Conservation (phyloP, 2,113 vertebrate species). For the Lophura nycthemera region DNA sequence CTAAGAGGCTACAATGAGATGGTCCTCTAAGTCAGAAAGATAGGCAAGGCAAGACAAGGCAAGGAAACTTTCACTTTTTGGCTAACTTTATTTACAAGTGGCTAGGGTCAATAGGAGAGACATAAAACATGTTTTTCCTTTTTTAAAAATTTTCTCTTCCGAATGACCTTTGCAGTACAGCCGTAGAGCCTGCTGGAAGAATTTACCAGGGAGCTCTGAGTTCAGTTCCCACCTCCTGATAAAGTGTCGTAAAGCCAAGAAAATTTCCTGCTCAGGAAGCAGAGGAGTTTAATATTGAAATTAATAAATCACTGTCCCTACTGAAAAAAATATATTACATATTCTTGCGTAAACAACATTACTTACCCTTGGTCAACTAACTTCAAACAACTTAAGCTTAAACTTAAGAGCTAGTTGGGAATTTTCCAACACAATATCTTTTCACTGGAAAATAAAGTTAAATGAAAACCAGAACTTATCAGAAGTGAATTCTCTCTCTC, state of each 20-base stretch:
- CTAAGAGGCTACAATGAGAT: rapidly evolving
- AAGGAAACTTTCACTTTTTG: background rate
- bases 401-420: background rate
- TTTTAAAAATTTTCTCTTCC: background rate
- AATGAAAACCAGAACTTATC: background rate
- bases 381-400: background rate
- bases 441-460: background rate
- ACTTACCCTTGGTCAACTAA: background rate
- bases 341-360: background rate
- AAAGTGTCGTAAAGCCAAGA: background rate
- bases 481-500: background rate
- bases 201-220: background rate
- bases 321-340: background rate
- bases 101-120: background rate
- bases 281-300: background rate
- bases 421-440: background rate
- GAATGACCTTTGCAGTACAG: background rate
- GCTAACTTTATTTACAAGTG: background rate
- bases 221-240: background rate
- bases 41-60: background rate
- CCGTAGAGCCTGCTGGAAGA: background rate
- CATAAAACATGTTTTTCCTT: background rate
- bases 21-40: background rate
- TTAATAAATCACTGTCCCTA: background rate
- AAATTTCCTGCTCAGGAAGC: background rate